Percentiles rank a stretch among this genome's conserved stretches.
Conservation (phyloP, 2,888 invertebrate species). For the Scaptomyza cyrtandrae region DNA sequence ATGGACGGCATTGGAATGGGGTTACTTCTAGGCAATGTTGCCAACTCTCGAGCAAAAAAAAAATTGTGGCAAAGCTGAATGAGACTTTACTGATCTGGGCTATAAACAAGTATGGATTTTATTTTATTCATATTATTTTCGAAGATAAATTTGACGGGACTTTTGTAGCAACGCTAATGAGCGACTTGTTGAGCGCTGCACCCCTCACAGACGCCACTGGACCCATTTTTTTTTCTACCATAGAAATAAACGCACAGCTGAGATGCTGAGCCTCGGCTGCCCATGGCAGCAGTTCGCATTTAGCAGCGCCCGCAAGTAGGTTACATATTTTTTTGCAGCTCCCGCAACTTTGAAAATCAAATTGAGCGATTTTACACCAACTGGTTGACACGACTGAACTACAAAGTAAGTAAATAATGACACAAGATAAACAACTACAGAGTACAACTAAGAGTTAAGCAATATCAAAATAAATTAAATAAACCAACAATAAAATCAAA, state of each 20-base stretch:
- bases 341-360: conserved; percentile 26
- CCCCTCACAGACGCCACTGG: conserved; percentile 40
- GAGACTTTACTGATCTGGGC: not conserved
- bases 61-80: not conserved
- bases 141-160: not conserved
- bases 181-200: conserved; percentile 46
- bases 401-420: conserved; percentile 19
- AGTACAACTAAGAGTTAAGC: not conserved
- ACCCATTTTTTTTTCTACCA: conserved; percentile 37
- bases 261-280: conserved; percentile 59
- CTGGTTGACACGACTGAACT: not conserved
- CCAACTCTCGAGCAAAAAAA: not conserved
- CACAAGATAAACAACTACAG: not conserved
- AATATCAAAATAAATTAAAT: not conserved
- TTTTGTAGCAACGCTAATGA: not conserved
- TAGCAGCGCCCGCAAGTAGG: conserved; percentile 74
- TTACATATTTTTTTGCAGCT: conserved; percentile 66
- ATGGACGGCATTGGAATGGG: conserved; percentile 22
- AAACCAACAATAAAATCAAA: not conserved
- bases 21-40: not conserved
- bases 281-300: conserved; percentile 61
- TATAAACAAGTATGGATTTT: not conserved
- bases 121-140: no score
- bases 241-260: conserved; percentile 29
- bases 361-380: conserved; percentile 5